These are phyloP conservation scores for Micromussa lordhowensis DNA, from an alignment of 92 coral and sea anemone species.

Conservation along the genomic window DNA sequence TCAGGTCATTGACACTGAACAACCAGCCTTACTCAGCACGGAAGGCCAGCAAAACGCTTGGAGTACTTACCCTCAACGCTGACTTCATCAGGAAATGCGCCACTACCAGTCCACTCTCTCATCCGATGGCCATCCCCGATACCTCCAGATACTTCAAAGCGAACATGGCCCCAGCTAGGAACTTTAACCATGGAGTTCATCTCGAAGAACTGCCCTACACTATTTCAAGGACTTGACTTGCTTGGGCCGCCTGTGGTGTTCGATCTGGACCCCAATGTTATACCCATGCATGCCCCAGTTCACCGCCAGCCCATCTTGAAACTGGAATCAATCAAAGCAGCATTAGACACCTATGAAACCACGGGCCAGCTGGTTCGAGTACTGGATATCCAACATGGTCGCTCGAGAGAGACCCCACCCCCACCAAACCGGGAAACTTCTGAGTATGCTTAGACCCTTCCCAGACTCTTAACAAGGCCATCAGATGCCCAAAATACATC, in stretches of 20 bases:
- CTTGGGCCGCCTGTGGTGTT: slow-evolving; percentile 47
- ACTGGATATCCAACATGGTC: slow-evolving; percentile 63
- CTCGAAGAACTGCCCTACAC: slow-evolving; percentile 20
- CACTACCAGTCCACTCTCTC: neutral
- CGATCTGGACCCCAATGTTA: slow-evolving; percentile 47
- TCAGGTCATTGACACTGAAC: too few relatives aligned
- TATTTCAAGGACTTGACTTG: slow-evolving; percentile 30
- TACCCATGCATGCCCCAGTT: slow-evolving; percentile 54
- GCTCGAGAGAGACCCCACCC: slow-evolving; percentile 37
- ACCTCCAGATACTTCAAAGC: slow-evolving; percentile 33
- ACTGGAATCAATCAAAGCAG: slow-evolving; percentile 47
- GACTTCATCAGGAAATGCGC: too few relatives aligned
- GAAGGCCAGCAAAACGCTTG: too few relatives aligned
- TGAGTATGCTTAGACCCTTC: too few relatives aligned
- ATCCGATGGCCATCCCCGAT: slow-evolving; percentile 29
- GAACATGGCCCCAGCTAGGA: slow-evolving; percentile 38
- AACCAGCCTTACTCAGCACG: too few relatives aligned
- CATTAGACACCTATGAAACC: slow-evolving; percentile 30
- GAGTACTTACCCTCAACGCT: too few relatives aligned
- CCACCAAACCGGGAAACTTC: slow-evolving; percentile 24
- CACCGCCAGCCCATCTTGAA: slow-evolving; percentile 32
- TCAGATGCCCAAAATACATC: slow-evolving; percentile 41
- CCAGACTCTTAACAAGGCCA: slow-evolving; percentile 56
- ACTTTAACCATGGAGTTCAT: slow-evolving; percentile 51
- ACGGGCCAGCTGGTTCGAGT: slow-evolving; percentile 36